Evolutionary conservation across 53 echinoderm and acorn worm species (phyloP).

Genomic region (Arbacia lixula): DNA sequence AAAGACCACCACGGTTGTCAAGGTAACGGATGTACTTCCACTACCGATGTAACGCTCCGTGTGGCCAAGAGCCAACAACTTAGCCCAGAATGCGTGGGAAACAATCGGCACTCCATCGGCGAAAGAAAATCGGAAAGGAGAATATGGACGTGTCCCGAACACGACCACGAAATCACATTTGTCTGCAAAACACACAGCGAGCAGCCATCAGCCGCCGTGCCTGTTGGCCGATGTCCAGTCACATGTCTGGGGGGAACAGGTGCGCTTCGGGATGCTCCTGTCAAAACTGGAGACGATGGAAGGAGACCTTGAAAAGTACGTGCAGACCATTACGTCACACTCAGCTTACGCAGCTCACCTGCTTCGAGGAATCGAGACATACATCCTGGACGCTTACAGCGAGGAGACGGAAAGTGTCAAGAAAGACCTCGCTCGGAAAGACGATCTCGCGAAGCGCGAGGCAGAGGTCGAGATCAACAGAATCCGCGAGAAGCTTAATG

Average conservation of each 20-base stretch:
- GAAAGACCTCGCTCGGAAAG: neutral
- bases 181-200: neutral
- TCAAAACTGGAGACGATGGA: slow-evolving; percentile 1
- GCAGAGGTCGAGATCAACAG: neutral
- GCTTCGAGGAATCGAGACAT: neutral
- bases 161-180: neutral
- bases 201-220: neutral
- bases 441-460: neutral
- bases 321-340: neutral
- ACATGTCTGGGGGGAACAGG: neutral
- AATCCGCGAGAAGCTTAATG: neutral
- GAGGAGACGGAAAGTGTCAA: slow-evolving; percentile 1
- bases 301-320: neutral
- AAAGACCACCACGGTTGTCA: neutral
- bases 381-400: neutral
- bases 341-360: neutral
- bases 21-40: neutral
- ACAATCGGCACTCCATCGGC: slow-evolving; percentile 17
- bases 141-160: slow-evolving; percentile 6
- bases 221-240: neutral
- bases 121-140: neutral
- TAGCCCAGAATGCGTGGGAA: neutral
- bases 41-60: slow-evolving; percentile 1
- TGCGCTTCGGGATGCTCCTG: neutral
- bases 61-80: slow-evolving; percentile 4